Conservation (phyloP, 92 coral and sea anemone genomes). For the Heteractis magnifica region DNA sequence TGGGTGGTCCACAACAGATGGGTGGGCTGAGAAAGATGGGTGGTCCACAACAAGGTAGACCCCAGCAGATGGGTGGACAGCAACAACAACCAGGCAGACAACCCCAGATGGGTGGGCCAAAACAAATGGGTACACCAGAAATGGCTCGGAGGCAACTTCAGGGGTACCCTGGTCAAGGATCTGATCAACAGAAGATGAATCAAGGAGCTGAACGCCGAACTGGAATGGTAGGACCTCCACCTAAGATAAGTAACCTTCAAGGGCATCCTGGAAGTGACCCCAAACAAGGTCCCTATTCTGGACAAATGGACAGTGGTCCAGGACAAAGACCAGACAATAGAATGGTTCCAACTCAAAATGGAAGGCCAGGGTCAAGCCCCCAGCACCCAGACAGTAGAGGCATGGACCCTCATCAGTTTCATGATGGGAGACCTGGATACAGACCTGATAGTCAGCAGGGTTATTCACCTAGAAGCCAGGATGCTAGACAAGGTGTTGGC, state of each 20-base stretch:
- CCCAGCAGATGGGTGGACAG: slow-evolving; percentile 15
- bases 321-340: slow-evolving; percentile 28
- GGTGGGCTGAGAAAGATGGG: slow-evolving; percentile 12
- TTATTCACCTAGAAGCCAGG: slow-evolving; percentile 10
- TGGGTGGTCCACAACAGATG: slow-evolving; percentile 22
- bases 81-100: slow-evolving; percentile 17
- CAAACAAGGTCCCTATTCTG: slow-evolving; percentile 29
- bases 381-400: slow-evolving; percentile 19
- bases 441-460: slow-evolving; percentile 30
- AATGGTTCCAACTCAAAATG: slow-evolving; percentile 33
- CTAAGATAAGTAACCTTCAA: slow-evolving; percentile 25
- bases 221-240: slow-evolving; percentile 51
- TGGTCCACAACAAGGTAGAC: slow-evolving; percentile 27
- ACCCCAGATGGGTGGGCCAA: slow-evolving; percentile 17
- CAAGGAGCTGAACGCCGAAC: slow-evolving; percentile 37
- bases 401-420: slow-evolving; percentile 9
- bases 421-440: slow-evolving; percentile 10
- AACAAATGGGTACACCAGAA: slow-evolving; percentile 31
- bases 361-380: slow-evolving; percentile 19
- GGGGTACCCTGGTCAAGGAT: slow-evolving; percentile 22
- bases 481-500: slow-evolving; percentile 26
- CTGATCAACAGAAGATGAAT: not conserved
- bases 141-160: slow-evolving; percentile 21
- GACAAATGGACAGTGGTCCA: slow-evolving; percentile 30
- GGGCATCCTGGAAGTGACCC: slow-evolving; percentile 18